Evolutionary conservation across 2,888 invertebrate species (phyloP).

Genomic region (Dusona sp.): DNA sequence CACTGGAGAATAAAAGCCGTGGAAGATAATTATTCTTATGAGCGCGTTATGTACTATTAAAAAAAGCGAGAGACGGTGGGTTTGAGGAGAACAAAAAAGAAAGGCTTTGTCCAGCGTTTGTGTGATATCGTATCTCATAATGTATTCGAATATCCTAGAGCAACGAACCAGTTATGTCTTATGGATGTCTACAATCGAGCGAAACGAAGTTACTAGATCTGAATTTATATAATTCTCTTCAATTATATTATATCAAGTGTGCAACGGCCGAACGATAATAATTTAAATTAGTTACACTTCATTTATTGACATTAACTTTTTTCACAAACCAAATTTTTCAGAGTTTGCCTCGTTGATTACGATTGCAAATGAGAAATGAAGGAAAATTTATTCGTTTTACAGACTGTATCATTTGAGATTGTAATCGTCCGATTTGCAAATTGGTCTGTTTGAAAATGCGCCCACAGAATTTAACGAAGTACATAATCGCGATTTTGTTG

Average conservation of each 20-base stretch:
- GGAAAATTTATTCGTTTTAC: not conserved
- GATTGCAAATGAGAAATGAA: not conserved
- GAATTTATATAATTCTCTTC: conserved; percentile 3
- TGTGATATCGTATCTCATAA: conserved; percentile 22
- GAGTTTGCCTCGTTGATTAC: not conserved
- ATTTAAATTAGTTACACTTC: not conserved
- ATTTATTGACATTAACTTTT: not conserved
- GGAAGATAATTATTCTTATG: conserved; percentile 56
- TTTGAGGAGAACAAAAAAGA: not conserved
- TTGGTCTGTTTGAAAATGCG: not conserved
- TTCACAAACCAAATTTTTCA: not conserved
- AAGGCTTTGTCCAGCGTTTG: conserved; percentile 12
- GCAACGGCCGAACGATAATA: not conserved
- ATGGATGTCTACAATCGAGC: conserved; percentile 14
- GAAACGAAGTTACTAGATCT: conserved; percentile 20
- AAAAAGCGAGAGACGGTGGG: not conserved
- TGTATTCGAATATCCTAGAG: conserved; percentile 28
- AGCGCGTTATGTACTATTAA: conserved; percentile 46
- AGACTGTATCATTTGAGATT: not conserved
- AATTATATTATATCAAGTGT: not conserved
- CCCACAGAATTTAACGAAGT: conserved; percentile 4
- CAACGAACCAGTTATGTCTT: conserved; percentile 29
- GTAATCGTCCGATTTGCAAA: conserved; percentile 15
- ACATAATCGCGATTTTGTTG: not conserved
- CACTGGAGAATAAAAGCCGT: conserved; percentile 16